phyloP scores from a whole-genome alignment of 2,797 vertebrate species.

The Microctenopoma steveboyesi region DNA sequence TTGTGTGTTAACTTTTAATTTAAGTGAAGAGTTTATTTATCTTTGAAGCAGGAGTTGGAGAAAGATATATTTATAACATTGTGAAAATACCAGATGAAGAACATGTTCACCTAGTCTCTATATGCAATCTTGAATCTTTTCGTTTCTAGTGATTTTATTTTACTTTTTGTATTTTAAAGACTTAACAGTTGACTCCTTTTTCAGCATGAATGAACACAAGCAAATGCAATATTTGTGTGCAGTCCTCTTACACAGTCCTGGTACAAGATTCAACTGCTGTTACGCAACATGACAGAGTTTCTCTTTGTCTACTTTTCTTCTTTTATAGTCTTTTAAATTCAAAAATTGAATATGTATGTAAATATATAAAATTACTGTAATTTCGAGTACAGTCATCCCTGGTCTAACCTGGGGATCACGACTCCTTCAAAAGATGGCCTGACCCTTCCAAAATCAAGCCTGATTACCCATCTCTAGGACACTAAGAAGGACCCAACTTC shows the following conservation, averaged over 20 bases:
- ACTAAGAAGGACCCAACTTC: conserved; percentile 84
- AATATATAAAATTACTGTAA: conserved; percentile 60
- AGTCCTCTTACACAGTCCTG: conserved; percentile 34
- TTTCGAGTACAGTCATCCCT: conserved; percentile 42
- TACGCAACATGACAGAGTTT: conserved; percentile 6
- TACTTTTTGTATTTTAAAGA: conserved; percentile 19
- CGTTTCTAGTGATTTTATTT: background rate
- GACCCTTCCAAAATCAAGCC: conserved; percentile 83
- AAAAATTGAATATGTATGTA: conserved; percentile 4
- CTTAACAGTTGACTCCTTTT: conserved; percentile 10
- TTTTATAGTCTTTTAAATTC: conserved; percentile 17
- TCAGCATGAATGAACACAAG: conserved; percentile 25
- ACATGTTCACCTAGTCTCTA: background rate
- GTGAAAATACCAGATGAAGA: conserved; percentile 24
- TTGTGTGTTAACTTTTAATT: background rate
- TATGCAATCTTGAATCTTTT: background rate
- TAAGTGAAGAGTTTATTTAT: background rate
- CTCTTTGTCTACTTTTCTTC: conserved; percentile 22
- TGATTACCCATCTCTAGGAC: conserved; percentile 88
- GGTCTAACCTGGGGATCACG: conserved; percentile 69
- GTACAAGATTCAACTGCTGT: conserved; percentile 8
- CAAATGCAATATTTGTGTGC: conserved; percentile 33
- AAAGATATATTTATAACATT: background rate
- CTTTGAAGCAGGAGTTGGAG: background rate
- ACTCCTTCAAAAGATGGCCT: conserved; percentile 73